Evolutionary conservation across 1,140 invertebrate genomes (phyloP), one percentile per base, ranked within the genome.

Genomic region (Centruroides sculpturatus): DNA sequence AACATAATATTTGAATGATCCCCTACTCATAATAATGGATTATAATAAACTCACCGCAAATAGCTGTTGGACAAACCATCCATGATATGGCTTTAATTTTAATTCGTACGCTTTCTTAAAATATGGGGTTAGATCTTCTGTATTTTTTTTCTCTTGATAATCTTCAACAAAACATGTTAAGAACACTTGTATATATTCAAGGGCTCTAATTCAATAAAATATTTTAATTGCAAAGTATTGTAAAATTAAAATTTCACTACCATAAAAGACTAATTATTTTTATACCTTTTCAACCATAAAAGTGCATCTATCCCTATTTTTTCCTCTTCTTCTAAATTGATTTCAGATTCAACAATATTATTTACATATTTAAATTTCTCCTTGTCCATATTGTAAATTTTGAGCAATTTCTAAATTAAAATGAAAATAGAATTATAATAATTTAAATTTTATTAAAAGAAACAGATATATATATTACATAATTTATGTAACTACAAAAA

Each of bases 201-300:
- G 71, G 10, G 76, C 79, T 68, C 83, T 84, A 71, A 59, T 57
- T 63, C 50, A 56, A n/a, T 35, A 54, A 23, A 23, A 23, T 23
- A 23, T 23, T 23, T 23, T 23, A 23, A 23, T 23, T 2, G 23
- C 23, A 23, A 23, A 23, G 23, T 2, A 12, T 49, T 10, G 10
- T 47, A 12, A 57, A 57, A 57, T 11, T 50, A 49, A 10, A 52
- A 36, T 4, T 12, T 12, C 12, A 50, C 6, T 47, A 41, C 35
- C 41, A 13, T 12, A 47, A 6, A 49, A 35, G 23, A 35, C 12
- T 53, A 34, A 35, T 35, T 11, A 50, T 13, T 55, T 10, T 11
- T 11, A 64, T 72, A 83, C 83, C 83, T 82, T 70, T 77, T 80
- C n/a, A 85, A 72, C 83, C 83, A 85, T 49, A 84, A 66, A 52